Evolutionary conservation across 1,140 invertebrate species (phyloP).

Genomic region (Drosophila nikananu): DNA sequence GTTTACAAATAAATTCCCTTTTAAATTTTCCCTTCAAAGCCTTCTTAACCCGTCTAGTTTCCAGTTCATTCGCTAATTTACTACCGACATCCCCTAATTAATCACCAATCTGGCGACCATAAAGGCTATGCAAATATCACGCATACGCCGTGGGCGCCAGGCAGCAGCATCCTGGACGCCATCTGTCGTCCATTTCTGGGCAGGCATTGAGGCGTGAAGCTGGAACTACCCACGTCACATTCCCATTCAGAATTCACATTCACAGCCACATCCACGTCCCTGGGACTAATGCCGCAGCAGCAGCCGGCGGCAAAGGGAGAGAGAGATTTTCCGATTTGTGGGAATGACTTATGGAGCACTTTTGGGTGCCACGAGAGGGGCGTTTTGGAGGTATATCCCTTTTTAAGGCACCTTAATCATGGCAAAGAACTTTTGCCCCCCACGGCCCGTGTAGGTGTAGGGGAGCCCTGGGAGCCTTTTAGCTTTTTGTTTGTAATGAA

Average conservation of each 20-base stretch:
- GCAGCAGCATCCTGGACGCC: constrained; percentile 13
- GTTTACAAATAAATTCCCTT: not conserved
- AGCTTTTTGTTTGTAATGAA: constrained; percentile 76
- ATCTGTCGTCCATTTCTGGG: constrained; percentile 41
- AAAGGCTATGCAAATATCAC: constrained; percentile 56
- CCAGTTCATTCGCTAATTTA: constrained; percentile 44
- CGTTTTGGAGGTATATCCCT: constrained; percentile 28
- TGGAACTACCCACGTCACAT: constrained; percentile 53
- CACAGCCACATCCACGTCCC: constrained; percentile 7
- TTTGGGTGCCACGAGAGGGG: constrained; percentile 2
- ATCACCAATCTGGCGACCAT: constrained; percentile 50
- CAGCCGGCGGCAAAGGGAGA: constrained; percentile 12
- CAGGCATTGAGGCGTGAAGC: constrained; percentile 49
- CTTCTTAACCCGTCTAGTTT: constrained; percentile 1
- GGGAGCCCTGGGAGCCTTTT: constrained; percentile 58
- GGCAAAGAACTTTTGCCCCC: constrained; percentile 34
- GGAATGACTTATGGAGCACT: constrained; percentile 60
- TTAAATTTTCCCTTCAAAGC: not conserved
- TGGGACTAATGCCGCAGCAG: constrained; percentile 26
- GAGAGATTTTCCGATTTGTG: constrained; percentile 54
- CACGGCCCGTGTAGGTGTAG: constrained; percentile 2
- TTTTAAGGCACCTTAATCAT: constrained; percentile 64
- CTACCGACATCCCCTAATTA: constrained; percentile 46
- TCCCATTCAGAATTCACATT: constrained; percentile 26
- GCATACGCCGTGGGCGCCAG: constrained; percentile 36